Base-by-base conservation (phyloP, 1,140 invertebrate species). In the Littorina saxatilis region DNA sequence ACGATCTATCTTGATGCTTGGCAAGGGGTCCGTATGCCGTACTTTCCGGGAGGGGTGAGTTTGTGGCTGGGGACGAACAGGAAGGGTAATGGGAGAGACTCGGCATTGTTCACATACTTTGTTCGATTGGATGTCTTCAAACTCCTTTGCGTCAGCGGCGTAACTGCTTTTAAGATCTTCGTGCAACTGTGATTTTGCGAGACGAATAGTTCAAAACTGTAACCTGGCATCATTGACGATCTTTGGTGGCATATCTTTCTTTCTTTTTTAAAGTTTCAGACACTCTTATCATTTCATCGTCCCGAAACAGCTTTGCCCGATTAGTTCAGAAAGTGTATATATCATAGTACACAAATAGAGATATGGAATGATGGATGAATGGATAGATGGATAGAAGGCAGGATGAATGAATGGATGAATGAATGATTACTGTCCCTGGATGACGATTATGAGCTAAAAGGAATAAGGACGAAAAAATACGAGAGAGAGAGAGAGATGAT, bases 1-100 rank as follows among this genome's bases (percentile, higher is more conserved):
- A 39, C 66, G 66, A 68, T 68, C 66, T 68, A 40, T 68, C 66
- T 68, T 68, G 66, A 68, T 68, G 11, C 2, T 32, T 35, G 27
- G 35, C 35, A 27, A 23, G 29, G 35, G 55, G 9, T 32, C 7
- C 66, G 35, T 39, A 17, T 29, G 35, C 35, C 35, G 32, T 15
- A 39, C 29, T 63, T 50, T 50, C 47, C 9, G n/a, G 55, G n/a
- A 27, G 4, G 55, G 5, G 27, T 29, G 23, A 29, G 61, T n/a
- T n/a, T 27, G 27, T n/a, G 61, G 61, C 1, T 4, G 27, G 61
- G 61, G 61, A 5, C n/a, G n/a, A 32, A 32, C 7, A n/a, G 20
- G 55, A 58, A 23, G 20, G 5, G 1, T 20, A 23, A n/a, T 20
- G 23, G n/a, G n/a, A 0, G 47, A 15, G 47, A 0, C 13, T 52